Base-by-base conservation (phyloP, 2,797 vertebrate genomes). In the Brotula barbata region DNA sequence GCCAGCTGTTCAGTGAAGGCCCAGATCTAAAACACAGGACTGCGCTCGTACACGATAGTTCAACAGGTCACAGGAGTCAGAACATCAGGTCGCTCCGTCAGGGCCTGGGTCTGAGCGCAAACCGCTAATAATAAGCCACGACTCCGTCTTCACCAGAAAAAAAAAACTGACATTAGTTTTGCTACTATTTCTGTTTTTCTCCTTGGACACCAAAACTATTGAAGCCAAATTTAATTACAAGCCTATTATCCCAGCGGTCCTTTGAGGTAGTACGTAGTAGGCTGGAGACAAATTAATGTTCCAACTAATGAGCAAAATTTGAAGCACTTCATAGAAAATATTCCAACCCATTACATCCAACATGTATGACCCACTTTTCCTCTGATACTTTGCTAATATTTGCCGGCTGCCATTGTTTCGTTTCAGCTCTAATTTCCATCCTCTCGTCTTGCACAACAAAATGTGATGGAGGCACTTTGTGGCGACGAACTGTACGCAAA, bases 161-260 rank as follows among this genome's bases (percentile, higher is more conserved):
- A 65, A 67, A 65, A 67, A 75, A 78, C 73, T n/a, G 12, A 0
- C 55, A 64, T 87, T 81, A 69, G 80, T 81, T 75, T 66, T 81
- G 78, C 73, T 75, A 19, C 78, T 78, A 78, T 85, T 84, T 71
- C 60, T 68, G 74, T 61, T 62, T 64, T 62, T 33, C 77, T 78
- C 73, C 1, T 2, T 15, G 51, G 82, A 83, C 75, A 51, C 57
- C 13, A 62, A 63, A 65, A 72, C 34, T 72, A 52, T 1, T 50
- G 49, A 75, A 80, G 86, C 74, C 80, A 69, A 73, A 71, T 84
- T 85, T 83, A 85, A 86, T 86, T 84, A 81, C 75, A 62, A 65
- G 52, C 78, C 67, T 68, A 80, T 82, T 84, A 80, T 74, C 36
- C 47, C 56, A 78, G 59, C 31, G 67, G 59, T 58, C 79, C 77